A percentile compares a stretch with the other conserved stretches of the same genome.
phyloP scores from a whole-genome alignment of 2,113 vertebrate genomes.

The Erythrolamprus reginae region DNA sequence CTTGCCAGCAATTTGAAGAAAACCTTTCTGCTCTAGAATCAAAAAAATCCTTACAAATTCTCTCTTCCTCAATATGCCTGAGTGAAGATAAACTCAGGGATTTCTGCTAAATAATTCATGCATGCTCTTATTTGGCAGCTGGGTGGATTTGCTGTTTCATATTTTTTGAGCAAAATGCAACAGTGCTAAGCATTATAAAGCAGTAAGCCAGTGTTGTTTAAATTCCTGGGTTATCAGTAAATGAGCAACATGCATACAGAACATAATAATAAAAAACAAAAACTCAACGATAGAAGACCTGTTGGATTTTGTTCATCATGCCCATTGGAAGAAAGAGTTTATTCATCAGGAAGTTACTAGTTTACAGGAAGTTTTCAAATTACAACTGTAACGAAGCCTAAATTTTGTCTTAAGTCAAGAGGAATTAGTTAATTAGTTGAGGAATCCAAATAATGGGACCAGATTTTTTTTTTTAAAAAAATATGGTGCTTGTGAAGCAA shows the following conservation, averaged over 20 bases:
- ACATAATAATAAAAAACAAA: neutral
- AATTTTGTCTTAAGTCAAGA: neutral
- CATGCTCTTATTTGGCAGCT: accelerated
- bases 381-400: neutral
- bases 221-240: neutral
- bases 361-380: neutral
- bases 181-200: neutral
- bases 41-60: conserved; percentile 17
- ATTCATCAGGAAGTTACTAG: neutral
- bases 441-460: neutral
- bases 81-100: conserved; percentile 23
- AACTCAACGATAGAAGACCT: neutral
- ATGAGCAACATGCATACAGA: neutral
- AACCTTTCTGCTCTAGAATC: conserved; percentile 24
- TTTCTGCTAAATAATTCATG: conserved; percentile 50
- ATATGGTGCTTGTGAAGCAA: neutral
- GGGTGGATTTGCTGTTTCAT: neutral
- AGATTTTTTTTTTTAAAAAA: neutral
- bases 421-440: neutral
- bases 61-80: conserved; percentile 13
- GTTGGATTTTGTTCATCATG: neutral
- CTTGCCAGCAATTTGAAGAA: conserved; percentile 14
- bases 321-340: neutral
- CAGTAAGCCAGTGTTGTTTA: neutral
- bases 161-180: neutral